Evolutionary conservation across 1,140 invertebrate genomes (phyloP), one percentile per base, ranked within the genome.

Genomic region (Drosophila sproati): DNA sequence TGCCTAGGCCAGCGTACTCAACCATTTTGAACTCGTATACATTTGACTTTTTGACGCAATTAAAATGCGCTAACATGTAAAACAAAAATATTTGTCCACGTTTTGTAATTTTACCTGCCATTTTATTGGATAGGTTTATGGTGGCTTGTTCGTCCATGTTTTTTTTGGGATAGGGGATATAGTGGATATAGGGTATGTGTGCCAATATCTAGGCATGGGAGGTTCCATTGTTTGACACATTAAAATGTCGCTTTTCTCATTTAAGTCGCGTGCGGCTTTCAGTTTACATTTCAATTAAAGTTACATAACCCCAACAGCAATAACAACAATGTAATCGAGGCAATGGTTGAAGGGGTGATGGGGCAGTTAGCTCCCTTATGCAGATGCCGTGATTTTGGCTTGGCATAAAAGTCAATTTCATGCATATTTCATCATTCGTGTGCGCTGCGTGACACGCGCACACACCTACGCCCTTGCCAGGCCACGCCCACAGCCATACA

Each of bases 211-310:
- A 10, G 10, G 48, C 20, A 32, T 10, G 28, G 67, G 71, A 12
- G 5, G 66, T 20, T 28, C 60, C 71, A 78, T 86, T 85, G 74
- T 86, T 86, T 81, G 78, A 54, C 74, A 86, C 78, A 85, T 85
- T 85, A 73, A 87, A 82, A 79, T 77, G 80, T 70, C 83, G 78
- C 75, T 82, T 79, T 82, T 78, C 75, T 86, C 80, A 86, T 72
- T 80, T 79, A 75, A 88, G 77, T 81, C 72, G 83, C 77, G 83
- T 86, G 82, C 73, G 82, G 83, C 73, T 79, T 82, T 66, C 82
- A 87, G 76, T 87, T 87, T 79, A 87, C 82, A 87, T 87, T 88
- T 88, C 82, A 87, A 87, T 88, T 87, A 87, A 88, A 87, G 82
- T 82, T 79, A 82, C 82, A 88, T 88, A 87, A 80, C 79, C 82